These are phyloP conservation scores for Rhyacichthys aspro DNA, from an alignment of 2,797 vertebrate genomes.

Conservation along the genomic window DNA sequence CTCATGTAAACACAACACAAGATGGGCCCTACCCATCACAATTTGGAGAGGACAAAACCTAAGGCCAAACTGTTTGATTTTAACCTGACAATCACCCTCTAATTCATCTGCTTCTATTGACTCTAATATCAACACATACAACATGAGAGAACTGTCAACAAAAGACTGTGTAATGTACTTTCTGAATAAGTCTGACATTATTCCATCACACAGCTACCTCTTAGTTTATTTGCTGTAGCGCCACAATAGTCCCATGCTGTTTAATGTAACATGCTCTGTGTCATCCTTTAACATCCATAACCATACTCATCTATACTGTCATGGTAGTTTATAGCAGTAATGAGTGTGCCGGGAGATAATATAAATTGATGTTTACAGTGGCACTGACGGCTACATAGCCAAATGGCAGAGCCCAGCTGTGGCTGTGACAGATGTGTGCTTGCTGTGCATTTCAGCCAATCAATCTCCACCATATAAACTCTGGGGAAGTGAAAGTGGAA, in stretches of 20 bases:
- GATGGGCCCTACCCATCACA: conserved; percentile 35
- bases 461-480: conserved; percentile 62
- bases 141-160: no score
- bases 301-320: neutral
- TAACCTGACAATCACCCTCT: neutral
- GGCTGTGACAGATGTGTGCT: conserved; percentile 45
- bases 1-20: conserved; percentile 65
- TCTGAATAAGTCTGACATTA: no score
- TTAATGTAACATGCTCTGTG: no score
- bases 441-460: conserved; percentile 40
- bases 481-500: conserved; percentile 51
- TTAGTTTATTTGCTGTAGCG: no score
- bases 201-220: no score
- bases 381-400: conserved; percentile 6
- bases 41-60: neutral
- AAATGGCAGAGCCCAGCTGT: conserved; percentile 27
- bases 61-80: neutral
- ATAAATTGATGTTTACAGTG: conserved; percentile 11
- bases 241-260: no score
- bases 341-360: neutral
- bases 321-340: conserved; percentile 10
- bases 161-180: no score
- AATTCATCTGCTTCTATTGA: conserved; percentile 10
- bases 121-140: neutral
- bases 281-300: no score